Base-by-base conservation (phyloP, 1,140 invertebrate genomes). In the Holcopasites calliopsidis region DNA sequence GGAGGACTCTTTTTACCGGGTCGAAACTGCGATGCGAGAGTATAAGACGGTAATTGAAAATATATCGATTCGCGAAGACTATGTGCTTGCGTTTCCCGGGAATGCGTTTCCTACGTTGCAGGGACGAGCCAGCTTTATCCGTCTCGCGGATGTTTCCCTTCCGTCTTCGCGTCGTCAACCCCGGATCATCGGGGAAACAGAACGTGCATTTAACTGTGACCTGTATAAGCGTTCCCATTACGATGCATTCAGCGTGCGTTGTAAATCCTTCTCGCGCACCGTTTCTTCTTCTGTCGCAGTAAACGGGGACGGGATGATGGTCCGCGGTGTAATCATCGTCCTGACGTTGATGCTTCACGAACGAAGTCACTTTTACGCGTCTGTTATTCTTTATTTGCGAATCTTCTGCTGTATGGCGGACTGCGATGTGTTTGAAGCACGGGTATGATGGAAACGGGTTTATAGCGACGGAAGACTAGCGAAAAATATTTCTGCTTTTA, bases 31-130 rank as follows among this genome's bases (percentile, higher is more conserved):
- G 44, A 40, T 7, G 40, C 65, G 38, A 49, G 52, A 31, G 42
- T 38, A 58, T 42, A 1, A 44, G 60, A 65, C 50, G 75, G 65
- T 73, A 72, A 77, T 72, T 64, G 75, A 52, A 77, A 61, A 72
- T 68, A n/a, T n/a, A 75, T 74, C 55, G 71, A 74, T 74, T 74
- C 52, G 50, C 49, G 49, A 55, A 8, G 61, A 42, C 38, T n/a
- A 31, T 33, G 69, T 62, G 44, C 42, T 13, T 10, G 18, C 2
- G 42, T 44, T 10, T 44, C 42, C 42, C 11, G 42, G 11, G 18
- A 1, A 18, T 44, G 8, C 2, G 42, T 10, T n/a, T n/a, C n/a
- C n/a, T n/a, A n/a, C n/a, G n/a, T n/a, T n/a, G n/a, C n/a, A n/a
- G n/a, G n/a, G n/a, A n/a, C n/a, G n/a, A n/a, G n/a, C n/a, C n/a